Base-by-base conservation (phyloP, 2,888 invertebrate species). In the Cephonodes hylas region DNA sequence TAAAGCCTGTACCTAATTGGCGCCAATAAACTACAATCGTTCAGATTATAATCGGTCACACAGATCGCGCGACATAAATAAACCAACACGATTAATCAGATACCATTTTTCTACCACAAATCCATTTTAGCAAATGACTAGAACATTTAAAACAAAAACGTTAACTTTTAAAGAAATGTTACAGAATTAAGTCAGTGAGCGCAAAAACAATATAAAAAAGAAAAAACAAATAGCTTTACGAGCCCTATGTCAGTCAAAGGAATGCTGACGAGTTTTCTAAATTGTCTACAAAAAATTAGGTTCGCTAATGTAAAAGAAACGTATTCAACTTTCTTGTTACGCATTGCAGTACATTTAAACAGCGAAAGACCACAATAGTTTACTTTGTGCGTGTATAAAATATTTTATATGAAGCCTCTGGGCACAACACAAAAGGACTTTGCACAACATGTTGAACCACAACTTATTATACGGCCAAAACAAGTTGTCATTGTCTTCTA, bases 401-500 rank as follows among this genome's bases (percentile, higher is more conserved):
- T 74, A 72, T 71, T 66, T 66, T 67, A 65, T 48, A 63, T 65
- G 58, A 70, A 64, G 45, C 72, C 73, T 70, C 53, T 71, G 63
- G 67, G 70, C 64, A 71, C 42, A 66, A 67, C 62, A 77, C 76
- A 79, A 77, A 79, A 71, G 42, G 23, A 65, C 65, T 48, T 79
- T 73, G 69, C 72, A 72, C 71, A 76, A 76, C 67, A 68, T 69
- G 66, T 65, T 68, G 63, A 70, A 69, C 67, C 60, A 72, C 62
- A 68, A 66, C 67, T 68, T 74, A 70, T 64, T 60, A 66, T 68
- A 72, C 67, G 72, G 73, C 65, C 69, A 67, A 75, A 77, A 46
- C 75, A 63, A 65, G 72, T 77, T 77, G 71, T 74, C 75, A 77
- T 79, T 81, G 80, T 78, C 56, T 63, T 23, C 27, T 57, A 66